Conservation (phyloP, 37 sponge, comb jelly and placozoan species). For the Lycopodina hypogea region DNA sequence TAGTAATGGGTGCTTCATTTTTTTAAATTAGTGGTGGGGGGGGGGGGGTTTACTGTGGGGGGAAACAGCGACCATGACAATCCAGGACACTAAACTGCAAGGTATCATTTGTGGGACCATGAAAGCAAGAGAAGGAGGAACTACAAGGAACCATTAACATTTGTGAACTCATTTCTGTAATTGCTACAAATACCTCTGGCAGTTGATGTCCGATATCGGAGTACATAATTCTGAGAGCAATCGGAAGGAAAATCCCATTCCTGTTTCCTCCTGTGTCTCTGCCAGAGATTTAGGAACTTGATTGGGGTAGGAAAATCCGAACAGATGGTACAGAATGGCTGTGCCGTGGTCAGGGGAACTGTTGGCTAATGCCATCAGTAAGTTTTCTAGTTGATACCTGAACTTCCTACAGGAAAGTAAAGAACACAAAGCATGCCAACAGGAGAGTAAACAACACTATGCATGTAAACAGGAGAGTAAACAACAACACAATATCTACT, state of each 20-base stretch:
- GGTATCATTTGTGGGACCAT: too few species aligned
- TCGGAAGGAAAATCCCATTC: background rate
- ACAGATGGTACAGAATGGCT: constrained; percentile 24
- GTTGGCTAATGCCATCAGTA: constrained; percentile 16
- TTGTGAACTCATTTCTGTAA: too few species aligned
- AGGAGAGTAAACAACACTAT: background rate
- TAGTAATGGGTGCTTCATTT: too few species aligned
- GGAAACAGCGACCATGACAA: too few species aligned
- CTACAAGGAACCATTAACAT: too few species aligned
- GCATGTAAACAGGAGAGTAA: background rate
- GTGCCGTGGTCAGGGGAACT: constrained; percentile 27
- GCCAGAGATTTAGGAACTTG: background rate
- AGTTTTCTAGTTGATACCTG: constrained; percentile 1
- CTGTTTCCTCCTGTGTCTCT: background rate
- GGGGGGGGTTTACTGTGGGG: too few species aligned
- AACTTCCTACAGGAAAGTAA: constrained; percentile 17
- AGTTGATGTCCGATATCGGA: background rate
- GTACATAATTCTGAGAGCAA: constrained; percentile 28
- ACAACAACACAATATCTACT: background rate
- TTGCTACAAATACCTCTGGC: constrained; percentile 38
- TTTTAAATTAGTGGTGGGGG: too few species aligned
- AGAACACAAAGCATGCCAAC: background rate
- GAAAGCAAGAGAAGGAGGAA: too few species aligned
- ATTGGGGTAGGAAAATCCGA: constrained; percentile 29
- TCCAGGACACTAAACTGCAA: too few species aligned